phyloP scores from a whole-genome alignment of 2,888 invertebrate species.

The Xestia xanthographa region DNA sequence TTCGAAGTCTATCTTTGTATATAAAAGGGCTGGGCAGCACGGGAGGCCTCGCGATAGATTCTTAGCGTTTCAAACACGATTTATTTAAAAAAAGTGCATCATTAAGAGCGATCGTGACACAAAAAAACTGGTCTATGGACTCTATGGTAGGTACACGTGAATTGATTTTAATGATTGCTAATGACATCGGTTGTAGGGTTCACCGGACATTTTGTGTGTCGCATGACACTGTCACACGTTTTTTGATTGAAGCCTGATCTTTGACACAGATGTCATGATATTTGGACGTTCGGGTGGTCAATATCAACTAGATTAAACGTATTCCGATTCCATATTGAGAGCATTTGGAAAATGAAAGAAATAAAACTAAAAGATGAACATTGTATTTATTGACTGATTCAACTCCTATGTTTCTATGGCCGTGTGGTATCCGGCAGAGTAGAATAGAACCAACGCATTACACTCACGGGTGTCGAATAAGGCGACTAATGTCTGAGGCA shows the following conservation, averaged over 20 bases:
- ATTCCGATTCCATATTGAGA: not conserved
- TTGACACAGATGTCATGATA: constrained; percentile 62
- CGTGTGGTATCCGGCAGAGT: too few relatives aligned
- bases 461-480: too few relatives aligned
- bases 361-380: not conserved
- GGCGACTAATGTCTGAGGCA: too few relatives aligned
- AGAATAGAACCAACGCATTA: too few relatives aligned
- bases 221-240: constrained; percentile 66
- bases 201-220: constrained; percentile 64
- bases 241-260: constrained; percentile 61
- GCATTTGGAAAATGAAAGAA: not conserved
- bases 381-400: not conserved
- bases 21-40: constrained; percentile 67
- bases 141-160: constrained; percentile 68
- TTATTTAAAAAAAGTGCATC: constrained; percentile 82
- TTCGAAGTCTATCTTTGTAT: constrained; percentile 31
- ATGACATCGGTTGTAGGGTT: constrained; percentile 66
- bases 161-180: constrained; percentile 76
- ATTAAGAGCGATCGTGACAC: constrained; percentile 82
- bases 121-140: constrained; percentile 61
- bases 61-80: constrained; percentile 76
- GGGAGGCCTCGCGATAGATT: constrained; percentile 74
- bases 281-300: constrained; percentile 40
- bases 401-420: not conserved
- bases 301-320: constrained; percentile 31